Evolutionary conservation across 2,113 vertebrate species (phyloP), one percentile per base, ranked within the genome.

Genomic region (Parus major): DNA sequence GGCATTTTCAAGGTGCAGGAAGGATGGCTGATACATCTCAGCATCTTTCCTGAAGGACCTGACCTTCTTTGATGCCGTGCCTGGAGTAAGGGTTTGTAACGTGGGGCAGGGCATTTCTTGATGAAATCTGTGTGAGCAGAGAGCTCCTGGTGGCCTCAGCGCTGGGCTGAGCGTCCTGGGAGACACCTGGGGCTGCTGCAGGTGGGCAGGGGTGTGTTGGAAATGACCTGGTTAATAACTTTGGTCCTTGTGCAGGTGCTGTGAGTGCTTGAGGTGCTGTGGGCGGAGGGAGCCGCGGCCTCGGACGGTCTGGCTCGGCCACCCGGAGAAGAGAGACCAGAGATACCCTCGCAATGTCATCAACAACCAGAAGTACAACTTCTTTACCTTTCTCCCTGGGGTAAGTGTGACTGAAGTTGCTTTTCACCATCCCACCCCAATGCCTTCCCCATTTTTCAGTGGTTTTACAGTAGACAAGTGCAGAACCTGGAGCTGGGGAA

Each of bases 351-450:
- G 99, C 94, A 99, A 99, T 96, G 99, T 99, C 96, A 99, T 99
- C 98, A 99, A 99, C 98, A 99, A 99, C 84, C 99, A 99, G 98
- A 99, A 99, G 95, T 99, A 99, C 98, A 99, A 99, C 98, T 99
- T 99, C 80, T 99, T 99, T 93, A 99, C 99, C 35, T 99, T 99
- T 75, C 98, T 99, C 29, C 99, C 99, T 42, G 99, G 98, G 98
- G 99, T 99, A 93, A 85, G 99, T 88, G 25, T 4, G 35, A 15
- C 12, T 2, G 9, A 53, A 66, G 16, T 3, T 2, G 2, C 4
- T 27, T 19, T 8, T 23, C 18, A 4, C 47, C 24, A 6, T n/a
- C 64, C 60, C 5, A 3, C 10, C 5, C 44, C 21, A 15, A 2
- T 14, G 31, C 39, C 41, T 44, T 68, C 60, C 49, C 17, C n/a